Evolutionary conservation across 2,113 vertebrate species (phyloP).

Genomic region (Percina caprodes): DNA sequence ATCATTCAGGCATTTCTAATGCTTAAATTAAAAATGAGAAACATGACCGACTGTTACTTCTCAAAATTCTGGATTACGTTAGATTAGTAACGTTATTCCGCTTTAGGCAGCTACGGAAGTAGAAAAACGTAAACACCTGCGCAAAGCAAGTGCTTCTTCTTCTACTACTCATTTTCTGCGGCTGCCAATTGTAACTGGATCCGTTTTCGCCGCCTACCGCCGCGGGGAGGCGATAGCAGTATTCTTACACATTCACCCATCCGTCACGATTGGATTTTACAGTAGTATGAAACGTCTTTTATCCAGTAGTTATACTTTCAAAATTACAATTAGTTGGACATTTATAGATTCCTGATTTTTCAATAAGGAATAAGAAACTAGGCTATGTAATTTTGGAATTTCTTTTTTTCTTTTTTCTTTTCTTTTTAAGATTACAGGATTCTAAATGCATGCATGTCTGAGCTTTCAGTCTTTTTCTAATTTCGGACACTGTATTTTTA

Average conservation of each 20-base stretch:
- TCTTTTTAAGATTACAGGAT: too few species aligned
- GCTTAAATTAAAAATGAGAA: neutral
- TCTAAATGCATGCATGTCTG: too few species aligned
- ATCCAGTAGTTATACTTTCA: too few species aligned
- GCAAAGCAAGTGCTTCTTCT: conserved; percentile 45
- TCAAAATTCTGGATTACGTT: conserved; percentile 11
- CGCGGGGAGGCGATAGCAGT: neutral
- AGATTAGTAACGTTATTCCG: conserved; percentile 35
- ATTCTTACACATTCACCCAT: too few species aligned
- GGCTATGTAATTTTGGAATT: neutral
- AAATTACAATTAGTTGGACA: neutral
- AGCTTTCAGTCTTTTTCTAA: too few species aligned
- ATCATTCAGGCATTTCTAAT: conserved; percentile 16
- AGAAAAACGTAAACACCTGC: conserved; percentile 72
- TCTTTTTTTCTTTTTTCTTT: too few species aligned
- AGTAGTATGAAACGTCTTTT: too few species aligned
- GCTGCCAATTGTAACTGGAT: neutral
- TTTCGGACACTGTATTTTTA: neutral
- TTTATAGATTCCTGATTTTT: neutral
- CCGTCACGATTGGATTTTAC: too few species aligned
- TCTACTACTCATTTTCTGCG: conserved; percentile 10
- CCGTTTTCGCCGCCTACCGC: conserved; percentile 19
- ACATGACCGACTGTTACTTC: conserved; percentile 19
- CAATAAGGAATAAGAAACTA: too few species aligned
- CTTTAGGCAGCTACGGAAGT: conserved; percentile 71